Base-by-base conservation (phyloP, 2,113 vertebrate genomes). In the Otis tarda region DNA sequence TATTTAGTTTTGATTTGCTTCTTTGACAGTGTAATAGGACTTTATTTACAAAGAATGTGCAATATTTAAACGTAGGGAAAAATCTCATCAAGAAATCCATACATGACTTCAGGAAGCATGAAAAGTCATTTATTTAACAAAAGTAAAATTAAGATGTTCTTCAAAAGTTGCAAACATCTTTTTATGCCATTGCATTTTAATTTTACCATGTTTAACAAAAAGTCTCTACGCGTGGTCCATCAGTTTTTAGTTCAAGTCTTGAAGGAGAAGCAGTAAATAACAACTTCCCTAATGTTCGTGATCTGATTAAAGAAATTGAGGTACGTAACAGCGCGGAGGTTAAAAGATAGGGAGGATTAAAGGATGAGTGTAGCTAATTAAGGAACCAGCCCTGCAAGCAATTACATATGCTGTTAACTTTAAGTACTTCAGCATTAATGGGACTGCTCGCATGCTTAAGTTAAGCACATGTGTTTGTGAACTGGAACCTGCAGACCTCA, bases 341-440 rank as follows among this genome's bases (percentile, higher is more conserved):
- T 95, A 95, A 91, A 93, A 95, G 93, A 94, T 10, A 79, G 69
- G 80, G 69, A 87, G 86, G 92, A 93, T 95, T 96, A 95, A 91
- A 92, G 73, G 95, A 95, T 94, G 87, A 95, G 56, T 76, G 95
- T 93, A 89, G 73, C 94, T 95, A 95, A 96, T 95, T 94, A 91
- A 94, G 74, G 94, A 94, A 96, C 81, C n/a, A 83, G 89, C 28
- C 84, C 70, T 94, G 82, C 87, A 94, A 96, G 78, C 84, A 95
- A 95, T 96, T 96, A 91, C 74, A 93, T 93, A 91, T 81, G 69
- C 61, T 87, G 94, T 94, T 97, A 97, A 84, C 67, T 89, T 95
- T 91, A 95, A 95, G 84, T 82, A 96, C 67, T 91, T 94, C 53
- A 64, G 45, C 63, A 35, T 94, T 91, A 95, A 93, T 80, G 67